A percentile compares a stretch with the other conserved stretches of the same genome.
These are phyloP conservation scores for Gallinago undulata DNA, from an alignment of 2,113 vertebrate species.

Conservation along the genomic window DNA sequence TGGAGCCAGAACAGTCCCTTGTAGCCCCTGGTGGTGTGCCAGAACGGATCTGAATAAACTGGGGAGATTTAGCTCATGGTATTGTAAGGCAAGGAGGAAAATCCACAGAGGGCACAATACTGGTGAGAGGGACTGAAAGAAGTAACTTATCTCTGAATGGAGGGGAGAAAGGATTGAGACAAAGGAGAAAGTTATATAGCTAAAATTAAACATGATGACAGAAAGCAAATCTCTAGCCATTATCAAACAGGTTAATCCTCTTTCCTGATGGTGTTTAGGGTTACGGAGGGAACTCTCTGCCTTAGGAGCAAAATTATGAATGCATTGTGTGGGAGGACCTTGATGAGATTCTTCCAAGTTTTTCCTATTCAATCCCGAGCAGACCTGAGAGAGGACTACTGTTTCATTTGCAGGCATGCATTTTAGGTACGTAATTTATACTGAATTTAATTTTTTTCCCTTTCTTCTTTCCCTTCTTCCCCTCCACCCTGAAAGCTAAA, in stretches of 20 bases:
- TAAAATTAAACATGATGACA: not conserved
- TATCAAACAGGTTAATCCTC: not conserved
- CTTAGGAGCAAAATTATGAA: not conserved
- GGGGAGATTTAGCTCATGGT: not conserved
- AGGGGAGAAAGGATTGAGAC: not conserved
- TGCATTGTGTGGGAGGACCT: not conserved
- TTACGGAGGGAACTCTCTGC: not conserved
- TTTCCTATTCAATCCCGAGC: not conserved
- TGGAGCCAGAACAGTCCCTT: not conserved
- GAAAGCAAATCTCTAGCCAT: not conserved
- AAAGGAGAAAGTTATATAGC: not conserved
- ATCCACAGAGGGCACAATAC: not conserved
- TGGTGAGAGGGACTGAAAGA: not conserved
- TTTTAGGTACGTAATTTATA: not conserved
- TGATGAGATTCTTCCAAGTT: not conserved
- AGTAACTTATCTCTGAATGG: not conserved
- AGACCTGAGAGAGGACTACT: not conserved
- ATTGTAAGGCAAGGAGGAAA: not conserved
- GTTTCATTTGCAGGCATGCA: not conserved
- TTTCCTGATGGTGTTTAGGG: not conserved
- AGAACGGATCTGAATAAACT: not conserved
- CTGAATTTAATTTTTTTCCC: not conserved
- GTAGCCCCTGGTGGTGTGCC: not conserved
- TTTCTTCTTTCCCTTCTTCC: not conserved
- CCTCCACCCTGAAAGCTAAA: not conserved